Evolutionary conservation across 2,797 vertebrate species (phyloP), one percentile per base, ranked within the genome.

Genomic region (Danio aesculapii): DNA sequence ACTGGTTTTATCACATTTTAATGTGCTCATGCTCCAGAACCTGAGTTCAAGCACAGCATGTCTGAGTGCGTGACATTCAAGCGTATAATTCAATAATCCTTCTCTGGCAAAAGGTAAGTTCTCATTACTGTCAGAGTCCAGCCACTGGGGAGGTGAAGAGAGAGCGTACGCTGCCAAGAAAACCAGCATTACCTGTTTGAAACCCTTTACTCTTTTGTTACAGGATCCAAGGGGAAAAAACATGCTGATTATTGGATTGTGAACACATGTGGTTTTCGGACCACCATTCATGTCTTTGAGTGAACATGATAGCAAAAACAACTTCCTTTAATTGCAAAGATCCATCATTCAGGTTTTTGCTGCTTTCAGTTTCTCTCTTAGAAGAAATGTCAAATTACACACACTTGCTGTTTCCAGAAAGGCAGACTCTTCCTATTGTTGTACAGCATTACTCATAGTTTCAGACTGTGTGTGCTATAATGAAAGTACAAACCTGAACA

Each of bases 121-220:
- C 92, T 92, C 86, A 91, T 94, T 94, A 94, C 91, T 92, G 92
- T 92, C 91, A 93, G 90, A 90, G 90, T 91, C 88, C 87, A 91
- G 89, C 90, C 83, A 55, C 83, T 86, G 83, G 79, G 83, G 77
- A 78, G 81, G 77, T 47, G 72, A 68, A 84, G 53, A 76, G 13
- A 57, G 17, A 46, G 8, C 19, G 6, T 63, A 53, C 3, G 17
- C 81, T 73, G 83, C 83, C 85, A 84, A 79, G 66, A 84, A 84
- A 81, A 67, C 73, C 49, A 66, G 68, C 58, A 78, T 83, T 83
- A 86, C 59, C 66, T 83, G 62, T 64, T 43, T 43, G 67, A 84
- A 75, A 75, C 70, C 52, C 49, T 39, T 63, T 62, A 21, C 17
- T 74, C 61, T 59, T 74, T 71, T 46, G 14, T 79, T 78, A 19